These are phyloP conservation scores for Oscarella lobularis DNA, from an alignment of 37 sponge, comb jelly and placozoan genomes.

Conservation along the genomic window DNA sequence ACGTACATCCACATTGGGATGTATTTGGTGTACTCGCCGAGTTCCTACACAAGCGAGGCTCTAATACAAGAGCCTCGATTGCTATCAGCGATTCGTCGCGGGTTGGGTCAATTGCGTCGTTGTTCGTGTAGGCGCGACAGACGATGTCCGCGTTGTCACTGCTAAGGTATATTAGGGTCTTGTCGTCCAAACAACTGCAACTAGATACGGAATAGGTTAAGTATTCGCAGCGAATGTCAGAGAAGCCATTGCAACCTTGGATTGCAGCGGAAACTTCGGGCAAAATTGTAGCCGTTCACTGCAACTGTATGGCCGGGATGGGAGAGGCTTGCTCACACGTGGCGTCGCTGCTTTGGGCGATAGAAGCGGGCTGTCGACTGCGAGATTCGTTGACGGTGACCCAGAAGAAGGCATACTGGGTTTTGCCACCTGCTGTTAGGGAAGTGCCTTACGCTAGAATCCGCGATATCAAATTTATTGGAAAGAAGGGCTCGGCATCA, in stretches of 20 bases:
- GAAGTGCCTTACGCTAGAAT: conserved; percentile 24
- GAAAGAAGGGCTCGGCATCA: too few relatives aligned
- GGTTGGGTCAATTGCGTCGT: conserved; percentile 47
- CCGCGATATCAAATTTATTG: conserved; percentile 18
- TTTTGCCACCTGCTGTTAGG: conserved; percentile 13
- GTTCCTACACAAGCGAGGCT: conserved; percentile 30
- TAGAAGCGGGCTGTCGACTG: conserved; percentile 17
- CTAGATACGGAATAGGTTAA: too few relatives aligned
- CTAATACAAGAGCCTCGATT: conserved; percentile 48
- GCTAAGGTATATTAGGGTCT: conserved; percentile 37
- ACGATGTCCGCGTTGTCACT: conserved; percentile 22
- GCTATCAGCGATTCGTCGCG: conserved; percentile 27
- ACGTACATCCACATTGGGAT: conserved; percentile 18
- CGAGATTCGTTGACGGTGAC: conserved; percentile 31
- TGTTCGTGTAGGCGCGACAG: neutral
- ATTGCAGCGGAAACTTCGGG: conserved; percentile 21
- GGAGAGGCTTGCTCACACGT: conserved; percentile 56
- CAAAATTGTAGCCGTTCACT: conserved; percentile 34
- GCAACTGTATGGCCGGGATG: conserved; percentile 63
- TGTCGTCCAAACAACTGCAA: too few relatives aligned
- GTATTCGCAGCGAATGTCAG: conserved; percentile 21
- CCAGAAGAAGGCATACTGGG: conserved; percentile 40
- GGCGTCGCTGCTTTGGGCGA: conserved; percentile 36
- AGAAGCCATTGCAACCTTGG: conserved; percentile 36
- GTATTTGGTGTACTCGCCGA: neutral